These are phyloP conservation scores for Spodoptera littoralis DNA, from an alignment of 2,888 invertebrate species.

Conservation along the genomic window DNA sequence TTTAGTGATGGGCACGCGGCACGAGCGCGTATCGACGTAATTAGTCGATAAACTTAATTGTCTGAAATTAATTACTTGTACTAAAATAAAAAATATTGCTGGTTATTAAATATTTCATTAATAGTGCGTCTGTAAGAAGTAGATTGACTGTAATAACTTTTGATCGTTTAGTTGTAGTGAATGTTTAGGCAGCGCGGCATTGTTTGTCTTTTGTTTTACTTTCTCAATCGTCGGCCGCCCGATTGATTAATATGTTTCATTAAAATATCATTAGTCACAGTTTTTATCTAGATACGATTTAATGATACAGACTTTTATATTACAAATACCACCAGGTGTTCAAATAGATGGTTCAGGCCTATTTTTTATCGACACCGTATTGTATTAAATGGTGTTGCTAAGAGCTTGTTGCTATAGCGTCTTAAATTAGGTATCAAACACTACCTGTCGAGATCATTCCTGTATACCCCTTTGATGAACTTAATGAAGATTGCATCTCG, in stretches of 20 bases:
- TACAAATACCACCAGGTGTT: slow-evolving; percentile 44
- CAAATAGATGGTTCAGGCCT: slow-evolving; percentile 34
- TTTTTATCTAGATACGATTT: slow-evolving; percentile 51
- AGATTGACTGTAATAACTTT: slow-evolving; percentile 48
- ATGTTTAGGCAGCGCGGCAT: slow-evolving; percentile 33
- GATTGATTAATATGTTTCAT: slow-evolving; percentile 59
- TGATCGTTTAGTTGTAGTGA: slow-evolving; percentile 39
- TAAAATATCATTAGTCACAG: slow-evolving; percentile 57
- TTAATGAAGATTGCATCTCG: slow-evolving; percentile 42
- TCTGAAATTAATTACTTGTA: slow-evolving; percentile 45
- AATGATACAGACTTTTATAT: slow-evolving; percentile 38
- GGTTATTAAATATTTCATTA: slow-evolving; percentile 46
- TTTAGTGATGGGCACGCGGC: slow-evolving; percentile 65
- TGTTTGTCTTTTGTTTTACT: slow-evolving; percentile 52
- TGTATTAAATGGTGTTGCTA: slow-evolving; percentile 26
- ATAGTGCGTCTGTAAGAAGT: slow-evolving; percentile 32
- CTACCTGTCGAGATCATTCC: slow-evolving; percentile 6
- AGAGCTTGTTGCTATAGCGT: slow-evolving; percentile 28
- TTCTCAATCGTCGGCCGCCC: slow-evolving; percentile 33
- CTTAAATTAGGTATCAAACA: slow-evolving; percentile 12
- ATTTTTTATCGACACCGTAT: slow-evolving; percentile 35
- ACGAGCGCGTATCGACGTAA: slow-evolving; percentile 51
- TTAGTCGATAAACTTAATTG: slow-evolving; percentile 59
- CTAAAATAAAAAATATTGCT: slow-evolving; percentile 34
- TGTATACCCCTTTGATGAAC: slow-evolving; percentile 15